phyloP scores from a whole-genome alignment of 1,140 invertebrate genomes.

The Drosophila insularis region DNA sequence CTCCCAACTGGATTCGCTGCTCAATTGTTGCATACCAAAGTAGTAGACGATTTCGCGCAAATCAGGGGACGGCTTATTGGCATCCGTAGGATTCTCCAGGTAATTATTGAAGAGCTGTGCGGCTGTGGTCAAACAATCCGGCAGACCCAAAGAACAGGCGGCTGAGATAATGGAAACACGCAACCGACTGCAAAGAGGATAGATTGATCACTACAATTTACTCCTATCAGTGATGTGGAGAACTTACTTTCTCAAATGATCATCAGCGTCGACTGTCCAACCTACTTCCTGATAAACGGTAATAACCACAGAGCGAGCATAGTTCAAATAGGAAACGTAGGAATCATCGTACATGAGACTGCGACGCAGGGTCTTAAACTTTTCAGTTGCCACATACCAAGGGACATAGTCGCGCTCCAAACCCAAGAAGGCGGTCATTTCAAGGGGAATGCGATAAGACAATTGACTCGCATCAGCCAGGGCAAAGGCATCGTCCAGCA shows the following conservation, averaged over 20 bases:
- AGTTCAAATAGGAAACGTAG: conserved; percentile 85
- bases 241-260: conserved; percentile 85
- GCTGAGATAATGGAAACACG: conserved; percentile 85
- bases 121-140: conserved; percentile 85
- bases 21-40: conserved; percentile 84
- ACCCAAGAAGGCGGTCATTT: conserved; percentile 87
- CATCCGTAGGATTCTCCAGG: conserved; percentile 81
- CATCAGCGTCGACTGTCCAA: conserved; percentile 84
- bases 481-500: conserved; percentile 93
- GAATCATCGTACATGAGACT: conserved; percentile 84
- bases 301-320: conserved; percentile 83
- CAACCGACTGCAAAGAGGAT: conserved; percentile 82
- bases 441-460: conserved; percentile 86
- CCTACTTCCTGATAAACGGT: conserved; percentile 84
- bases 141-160: conserved; percentile 85
- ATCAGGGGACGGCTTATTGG: conserved; percentile 88
- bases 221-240: background rate
- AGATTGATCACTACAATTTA: background rate
- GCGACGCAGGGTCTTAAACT: conserved; percentile 84
- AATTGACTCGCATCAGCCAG: conserved; percentile 88
- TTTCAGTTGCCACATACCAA: conserved; percentile 87
- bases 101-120: conserved; percentile 84
- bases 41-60: conserved; percentile 87
- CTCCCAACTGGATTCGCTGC: conserved; percentile 87
- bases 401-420: conserved; percentile 88